Evolutionary conservation across 2,888 invertebrate genomes (phyloP), one percentile per base, ranked within the genome.

Genomic region (Phlogophora meticulosa): DNA sequence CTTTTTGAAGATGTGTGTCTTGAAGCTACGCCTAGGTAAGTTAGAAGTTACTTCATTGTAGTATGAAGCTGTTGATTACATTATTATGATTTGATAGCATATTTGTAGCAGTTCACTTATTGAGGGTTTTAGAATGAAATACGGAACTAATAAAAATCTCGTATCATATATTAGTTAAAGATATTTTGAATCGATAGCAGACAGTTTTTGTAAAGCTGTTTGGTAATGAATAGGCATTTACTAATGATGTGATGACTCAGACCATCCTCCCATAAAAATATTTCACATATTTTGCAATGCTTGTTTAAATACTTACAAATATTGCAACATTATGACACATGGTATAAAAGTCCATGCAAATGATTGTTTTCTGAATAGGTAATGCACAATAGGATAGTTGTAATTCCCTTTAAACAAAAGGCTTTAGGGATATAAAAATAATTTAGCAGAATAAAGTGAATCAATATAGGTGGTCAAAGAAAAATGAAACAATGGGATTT

Each of bases 351-450:
- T 42, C 7, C 7, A 38, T 40, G 13, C 15, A 48, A 42, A 36
- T 17, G 0, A 42, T 63, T 63, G 32, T 32, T 45, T 70, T 28
- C 22, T 72, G 32, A 46, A 53, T 38, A 52, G 4, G 45, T 45
- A 48, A 15, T 56, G 20, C 5, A n/a, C n/a, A 58, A 51, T 40
- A 53, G 0, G 13, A 15, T 20, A 10, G 15, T 15, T 20, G 62
- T 64, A 49, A 76, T 48, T 76, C 43, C 63, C 63, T 56, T 4
- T 43, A 4, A 24, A 45, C 72, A 43, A 43, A 42, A 36, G 3
- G 10, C 24, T 13, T 43, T 10, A 20, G 20, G 72, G 60, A 38
- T n/a, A n/a, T n/a, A 36, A 72, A 52, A 34, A 38, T 42, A 15
- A 38, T 56, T 49, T 4, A 34, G 17, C 34, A 10, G 43, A 70